Evolutionary conservation across 2,888 invertebrate species (phyloP).

Genomic region (Masnerella sp.): DNA sequence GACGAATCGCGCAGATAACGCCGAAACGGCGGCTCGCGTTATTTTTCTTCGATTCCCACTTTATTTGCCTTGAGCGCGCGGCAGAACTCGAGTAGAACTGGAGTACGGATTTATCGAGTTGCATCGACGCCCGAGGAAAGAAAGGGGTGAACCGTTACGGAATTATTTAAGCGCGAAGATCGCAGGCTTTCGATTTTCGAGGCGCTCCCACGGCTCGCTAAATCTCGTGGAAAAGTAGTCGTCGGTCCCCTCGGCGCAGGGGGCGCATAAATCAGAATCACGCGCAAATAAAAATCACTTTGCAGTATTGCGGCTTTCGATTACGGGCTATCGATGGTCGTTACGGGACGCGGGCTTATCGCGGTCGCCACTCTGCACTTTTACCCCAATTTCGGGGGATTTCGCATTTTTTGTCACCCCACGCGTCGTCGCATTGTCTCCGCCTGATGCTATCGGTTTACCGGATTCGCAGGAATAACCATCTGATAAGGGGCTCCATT

Average conservation of each 20-base stretch:
- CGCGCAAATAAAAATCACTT: slow-evolving; percentile 77
- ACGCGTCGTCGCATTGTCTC: slow-evolving; percentile 25
- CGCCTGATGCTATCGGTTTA: slow-evolving; percentile 20
- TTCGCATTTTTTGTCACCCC: slow-evolving; percentile 29
- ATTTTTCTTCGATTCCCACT: slow-evolving; percentile 71
- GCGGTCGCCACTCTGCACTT: slow-evolving; percentile 34
- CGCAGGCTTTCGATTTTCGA: slow-evolving; percentile 12
- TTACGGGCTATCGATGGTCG: slow-evolving; percentile 76
- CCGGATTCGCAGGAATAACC: slow-evolving; percentile 19
- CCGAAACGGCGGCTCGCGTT: slow-evolving; percentile 52
- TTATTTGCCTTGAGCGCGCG: slow-evolving; percentile 77
- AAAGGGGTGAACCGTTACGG: slow-evolving; percentile 71
- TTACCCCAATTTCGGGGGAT: slow-evolving; percentile 49
- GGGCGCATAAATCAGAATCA: slow-evolving; percentile 75
- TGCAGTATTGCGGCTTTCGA: slow-evolving; percentile 76
- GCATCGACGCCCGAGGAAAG: slow-evolving; percentile 60
- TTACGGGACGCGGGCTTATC: slow-evolving; percentile 68
- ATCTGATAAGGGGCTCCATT: slow-evolving; percentile 39
- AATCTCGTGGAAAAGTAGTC: slow-evolving; percentile 54
- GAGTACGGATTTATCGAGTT: slow-evolving; percentile 44
- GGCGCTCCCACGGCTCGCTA: slow-evolving; percentile 17
- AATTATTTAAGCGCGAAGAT: slow-evolving; percentile 71
- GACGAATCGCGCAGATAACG: slow-evolving; percentile 34
- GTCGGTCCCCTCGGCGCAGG: slow-evolving; percentile 28
- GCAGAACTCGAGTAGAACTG: slow-evolving; percentile 71